Evolutionary conservation across 2,888 invertebrate genomes (phyloP), one percentile per base, ranked within the genome.

Genomic region (Atethmia centrago): DNA sequence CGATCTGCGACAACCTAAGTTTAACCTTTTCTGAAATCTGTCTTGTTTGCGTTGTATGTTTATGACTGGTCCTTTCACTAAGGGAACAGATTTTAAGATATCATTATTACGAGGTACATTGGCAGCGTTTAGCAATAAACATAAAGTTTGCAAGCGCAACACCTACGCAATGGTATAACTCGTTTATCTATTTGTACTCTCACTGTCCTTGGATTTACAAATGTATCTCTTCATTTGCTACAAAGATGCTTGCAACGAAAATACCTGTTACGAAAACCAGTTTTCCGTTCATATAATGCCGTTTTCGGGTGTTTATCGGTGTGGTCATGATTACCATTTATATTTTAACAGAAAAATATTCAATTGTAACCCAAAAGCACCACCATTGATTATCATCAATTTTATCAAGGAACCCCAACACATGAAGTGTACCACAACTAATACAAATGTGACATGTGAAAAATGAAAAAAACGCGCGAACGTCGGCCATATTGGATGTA

Each of bases 401-500:
- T 68, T 28, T n/a, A 19, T 25, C 16, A 61, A 28, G 47, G 56
- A 42, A 53, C 71, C 70, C 72, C 56, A 73, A 71, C 14, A 65
- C 25, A 61, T 71, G n/a, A 66, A 45, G 55, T 74, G 10, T 42
- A 10, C 25, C 53, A 56, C 40, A 53, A 47, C 69, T 59, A 62
- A 69, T 68, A 77, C 53, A 58, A 71, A 71, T 76, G 49, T 21
- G 56, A 70, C 31, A 36, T 40, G 47, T 45, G 10, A 3, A 61
- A 67, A 78, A 64, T 31, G 3, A 36, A 47, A 63, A 40, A 65
- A 72, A 69, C 36, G 45, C 59, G 49, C 59, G 53, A 61, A 59
- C 66, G 64, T 10, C 71, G 63, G 71, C 71, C 74, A 79, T 86
- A 59, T 83, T 80, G 77, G 73, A 49, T 45, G 63, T 68, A 82